Percentiles rank a stretch among this genome's conserved stretches.
Conservation (phyloP, 2,797 vertebrate genomes). For the Thaleichthys pacificus region DNA sequence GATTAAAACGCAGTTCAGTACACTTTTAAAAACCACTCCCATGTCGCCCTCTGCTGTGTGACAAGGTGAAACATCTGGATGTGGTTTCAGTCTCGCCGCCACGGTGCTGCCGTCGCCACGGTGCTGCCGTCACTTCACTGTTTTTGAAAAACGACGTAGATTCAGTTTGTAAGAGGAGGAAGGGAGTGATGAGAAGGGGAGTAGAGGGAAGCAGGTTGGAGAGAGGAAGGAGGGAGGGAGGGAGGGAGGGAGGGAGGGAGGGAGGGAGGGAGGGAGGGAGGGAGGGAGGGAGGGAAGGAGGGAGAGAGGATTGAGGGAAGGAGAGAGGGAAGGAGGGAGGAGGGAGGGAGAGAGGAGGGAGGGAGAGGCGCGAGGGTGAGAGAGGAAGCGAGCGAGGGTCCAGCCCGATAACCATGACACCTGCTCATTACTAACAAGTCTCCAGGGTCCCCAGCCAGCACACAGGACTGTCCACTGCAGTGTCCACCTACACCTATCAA, state of each 20-base stretch:
- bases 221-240: too few species aligned
- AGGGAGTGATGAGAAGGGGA: slow-evolving; percentile 23
- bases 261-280: slow-evolving; percentile 13
- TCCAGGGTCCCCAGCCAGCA: slow-evolving; percentile 23
- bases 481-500: slow-evolving; percentile 11
- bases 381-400: slow-evolving; percentile 42
- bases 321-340: slow-evolving; percentile 33
- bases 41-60: slow-evolving; percentile 43
- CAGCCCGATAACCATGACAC: slow-evolving; percentile 68
- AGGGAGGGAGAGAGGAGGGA: too few species aligned
- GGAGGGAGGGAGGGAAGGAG: neutral
- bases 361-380: slow-evolving; percentile 11
- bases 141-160: slow-evolving; percentile 48
- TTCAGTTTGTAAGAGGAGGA: neutral
- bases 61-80: slow-evolving; percentile 59
- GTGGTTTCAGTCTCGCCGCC: slow-evolving; percentile 65
- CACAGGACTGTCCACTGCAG: slow-evolving; percentile 2
- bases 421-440: slow-evolving; percentile 29
- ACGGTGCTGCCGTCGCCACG: slow-evolving; percentile 37
- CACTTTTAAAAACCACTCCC: slow-evolving; percentile 58
- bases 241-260: too few species aligned
- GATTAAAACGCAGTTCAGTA: slow-evolving; percentile 58
- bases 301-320: slow-evolving; percentile 15
- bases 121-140: slow-evolving; percentile 54
- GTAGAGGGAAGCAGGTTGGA: too few species aligned